Evolutionary conservation across 2,888 invertebrate species (phyloP).

Genomic region (Arctia plantaginis): DNA sequence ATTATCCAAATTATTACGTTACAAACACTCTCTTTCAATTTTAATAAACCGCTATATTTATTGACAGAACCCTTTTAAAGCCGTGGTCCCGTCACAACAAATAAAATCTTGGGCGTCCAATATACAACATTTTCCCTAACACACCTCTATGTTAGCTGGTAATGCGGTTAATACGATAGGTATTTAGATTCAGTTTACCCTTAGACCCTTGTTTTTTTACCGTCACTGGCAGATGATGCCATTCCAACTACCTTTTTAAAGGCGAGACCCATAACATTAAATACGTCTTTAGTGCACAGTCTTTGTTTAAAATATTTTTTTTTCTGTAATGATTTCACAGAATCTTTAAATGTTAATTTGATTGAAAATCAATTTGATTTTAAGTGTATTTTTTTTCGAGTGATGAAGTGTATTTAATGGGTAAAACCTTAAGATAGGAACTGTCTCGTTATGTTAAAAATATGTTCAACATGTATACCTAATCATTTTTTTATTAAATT

Average conservation of each 20-base stretch:
- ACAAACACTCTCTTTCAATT: not conserved
- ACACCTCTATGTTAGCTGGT: conserved; percentile 23
- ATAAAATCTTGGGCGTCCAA: conserved; percentile 15
- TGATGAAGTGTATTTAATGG: not conserved
- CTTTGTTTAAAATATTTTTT: not conserved
- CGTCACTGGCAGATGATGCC: conserved; percentile 43
- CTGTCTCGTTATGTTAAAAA: too few species aligned
- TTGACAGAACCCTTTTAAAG: conserved; percentile 12
- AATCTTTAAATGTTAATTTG: too few species aligned
- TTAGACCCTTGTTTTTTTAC: conserved; percentile 49
- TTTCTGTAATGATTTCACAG: too few species aligned
- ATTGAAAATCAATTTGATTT: too few species aligned
- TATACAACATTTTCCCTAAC: conserved; percentile 27
- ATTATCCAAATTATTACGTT: not conserved
- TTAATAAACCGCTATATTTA: conserved; percentile 1
- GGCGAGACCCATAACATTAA: not conserved
- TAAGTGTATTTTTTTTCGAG: not conserved
- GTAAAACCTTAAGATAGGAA: too few species aligned
- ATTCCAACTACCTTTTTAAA: not conserved
- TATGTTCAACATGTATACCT: too few species aligned
- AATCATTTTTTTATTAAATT: too few species aligned
- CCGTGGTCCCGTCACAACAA: conserved; percentile 15
- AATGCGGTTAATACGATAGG: conserved; percentile 36
- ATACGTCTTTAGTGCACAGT: not conserved
- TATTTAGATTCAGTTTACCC: conserved; percentile 48